Evolutionary conservation across 2,113 vertebrate genomes (phyloP), one percentile per base, ranked within the genome.

Genomic region (Hylia prasina): DNA sequence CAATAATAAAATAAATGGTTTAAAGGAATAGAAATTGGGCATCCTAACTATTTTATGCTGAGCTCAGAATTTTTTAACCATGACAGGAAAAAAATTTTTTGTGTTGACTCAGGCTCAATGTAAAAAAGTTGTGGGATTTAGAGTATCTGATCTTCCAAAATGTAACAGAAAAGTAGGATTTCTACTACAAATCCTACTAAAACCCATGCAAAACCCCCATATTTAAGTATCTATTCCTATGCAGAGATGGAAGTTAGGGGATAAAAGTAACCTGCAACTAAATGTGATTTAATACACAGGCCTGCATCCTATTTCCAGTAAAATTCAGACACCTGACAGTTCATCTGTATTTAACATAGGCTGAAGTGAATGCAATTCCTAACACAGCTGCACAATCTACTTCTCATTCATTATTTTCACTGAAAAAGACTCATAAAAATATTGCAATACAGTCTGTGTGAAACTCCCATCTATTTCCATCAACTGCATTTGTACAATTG

Each of bases 401-500:
- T 88, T 75, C 58, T 48, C 48, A 72, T 64, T 57, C 35, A 42
- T 64, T 64, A 30, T 68, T 86, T 79, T 16, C 48, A 60, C 35
- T 56, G 51, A 30, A 82, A 64, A 85, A 44, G 22, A 44, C 10
- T 39, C 54, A 9, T 0, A 5, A 21, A 33, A 15, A 35, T 50
- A 66, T 9, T 7, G 3, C 14, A 72, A 31, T 17, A 56, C 7
- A 39, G 8, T 54, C 15, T 33, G 0, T 0, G 2, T 39, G 45
- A 93, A 92, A 20, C 25, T 85, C 39, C 13, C 77, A 40, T 21
- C 15, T 4, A 3, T 50, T 82, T 68, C 60, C 47, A 90, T 27
- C 39, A 79, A 11, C 33, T 78, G 47, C 73, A 71, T 47, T 71
- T 69, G 56, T 2, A 80, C 42, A 70, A 75, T 28, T 53, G 25